Evolutionary conservation across 2,113 vertebrate genomes (phyloP).

Genomic region (Pelodiscus sinensis): DNA sequence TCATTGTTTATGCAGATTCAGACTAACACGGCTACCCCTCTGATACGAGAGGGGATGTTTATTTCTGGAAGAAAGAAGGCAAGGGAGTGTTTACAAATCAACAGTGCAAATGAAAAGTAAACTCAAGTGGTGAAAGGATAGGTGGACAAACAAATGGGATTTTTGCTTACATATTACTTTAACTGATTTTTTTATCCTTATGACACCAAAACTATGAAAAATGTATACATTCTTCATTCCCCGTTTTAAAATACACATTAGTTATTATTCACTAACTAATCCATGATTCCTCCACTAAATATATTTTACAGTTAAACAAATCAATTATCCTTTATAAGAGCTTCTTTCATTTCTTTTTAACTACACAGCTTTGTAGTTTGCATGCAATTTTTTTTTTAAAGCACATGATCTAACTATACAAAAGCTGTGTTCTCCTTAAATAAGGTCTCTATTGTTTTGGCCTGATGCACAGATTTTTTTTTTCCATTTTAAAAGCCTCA

Average conservation of each 20-base stretch:
- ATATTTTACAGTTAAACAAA: background rate
- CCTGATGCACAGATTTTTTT: background rate
- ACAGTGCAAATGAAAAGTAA: background rate
- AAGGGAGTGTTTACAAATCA: background rate
- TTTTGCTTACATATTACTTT: background rate
- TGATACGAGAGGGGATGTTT: background rate
- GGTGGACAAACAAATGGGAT: background rate
- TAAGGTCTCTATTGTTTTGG: background rate
- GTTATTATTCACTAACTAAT: background rate
- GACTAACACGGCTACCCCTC: no score
- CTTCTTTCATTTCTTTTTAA: background rate
- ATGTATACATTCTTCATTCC: background rate
- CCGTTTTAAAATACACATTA: background rate
- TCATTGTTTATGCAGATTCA: no score
- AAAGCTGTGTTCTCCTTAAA: background rate
- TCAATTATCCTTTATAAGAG: background rate
- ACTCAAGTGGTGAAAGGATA: background rate
- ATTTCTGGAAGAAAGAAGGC: background rate
- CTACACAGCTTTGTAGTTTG: background rate
- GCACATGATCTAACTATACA: background rate
- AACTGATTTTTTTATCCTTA: background rate
- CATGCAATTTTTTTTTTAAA: background rate
- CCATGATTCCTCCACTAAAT: background rate
- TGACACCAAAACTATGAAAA: background rate
- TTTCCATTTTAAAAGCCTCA: background rate